Evolutionary conservation across 2,888 invertebrate species (phyloP).

Genomic region (Copidosoma aretas): DNA sequence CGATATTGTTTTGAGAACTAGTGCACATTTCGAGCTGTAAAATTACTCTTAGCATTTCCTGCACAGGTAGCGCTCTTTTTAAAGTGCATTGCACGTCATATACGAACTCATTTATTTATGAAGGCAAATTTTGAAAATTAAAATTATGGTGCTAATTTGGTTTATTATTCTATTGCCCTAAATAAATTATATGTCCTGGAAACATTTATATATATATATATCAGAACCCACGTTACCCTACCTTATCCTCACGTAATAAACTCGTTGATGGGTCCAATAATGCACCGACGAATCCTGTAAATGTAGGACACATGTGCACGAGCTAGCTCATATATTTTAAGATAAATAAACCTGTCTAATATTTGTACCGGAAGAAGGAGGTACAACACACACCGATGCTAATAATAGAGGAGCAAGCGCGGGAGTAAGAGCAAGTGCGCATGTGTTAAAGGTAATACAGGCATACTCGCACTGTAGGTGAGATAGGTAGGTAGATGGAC

Average conservation of each 20-base stretch:
- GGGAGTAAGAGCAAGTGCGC: not conserved
- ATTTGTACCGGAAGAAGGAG: conserved; percentile 18
- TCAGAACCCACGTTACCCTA: too few relatives aligned
- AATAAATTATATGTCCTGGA: too few relatives aligned
- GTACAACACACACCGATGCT: not conserved
- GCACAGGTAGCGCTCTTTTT: too few relatives aligned
- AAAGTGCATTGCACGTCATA: too few relatives aligned
- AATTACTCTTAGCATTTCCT: too few relatives aligned
- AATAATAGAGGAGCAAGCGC: not conserved
- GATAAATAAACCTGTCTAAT: conserved; percentile 22
- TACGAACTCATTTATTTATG: too few relatives aligned
- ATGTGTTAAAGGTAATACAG: conserved; percentile 14
- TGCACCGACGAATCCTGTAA: not conserved
- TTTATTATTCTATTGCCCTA: too few relatives aligned
- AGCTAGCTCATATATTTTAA: conserved; percentile 2
- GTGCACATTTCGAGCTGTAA: too few relatives aligned
- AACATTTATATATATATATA: too few relatives aligned
- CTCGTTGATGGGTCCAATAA: conserved; percentile 7
- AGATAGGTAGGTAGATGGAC: not conserved
- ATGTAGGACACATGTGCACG: not conserved
- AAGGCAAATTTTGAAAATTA: too few relatives aligned
- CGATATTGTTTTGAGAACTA: too few relatives aligned
- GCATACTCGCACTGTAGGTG: not conserved
- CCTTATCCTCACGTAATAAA: not conserved
- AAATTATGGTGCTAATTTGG: too few relatives aligned